Conservation (phyloP, 2,888 invertebrate species). For the Dinocampus coccinellae region DNA sequence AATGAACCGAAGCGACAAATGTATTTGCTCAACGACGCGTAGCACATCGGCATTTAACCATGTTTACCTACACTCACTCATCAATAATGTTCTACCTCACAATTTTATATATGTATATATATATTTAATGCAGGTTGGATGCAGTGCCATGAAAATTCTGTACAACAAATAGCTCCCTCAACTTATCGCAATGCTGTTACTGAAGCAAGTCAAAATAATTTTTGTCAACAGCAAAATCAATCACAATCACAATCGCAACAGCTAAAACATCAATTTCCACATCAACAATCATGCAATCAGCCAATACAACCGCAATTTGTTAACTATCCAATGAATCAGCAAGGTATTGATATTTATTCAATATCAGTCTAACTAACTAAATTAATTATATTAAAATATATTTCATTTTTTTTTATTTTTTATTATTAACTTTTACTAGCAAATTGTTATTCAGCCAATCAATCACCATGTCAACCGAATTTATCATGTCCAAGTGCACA, state of each 20-base stretch:
- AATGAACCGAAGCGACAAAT: slow-evolving; percentile 28
- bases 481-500: slow-evolving; percentile 32
- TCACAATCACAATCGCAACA: slow-evolving; percentile 28
- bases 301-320: not conserved
- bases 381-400: too few species aligned
- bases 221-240: slow-evolving; percentile 49
- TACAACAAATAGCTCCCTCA: slow-evolving; percentile 49
- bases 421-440: slow-evolving; percentile 17
- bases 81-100: slow-evolving; percentile 23
- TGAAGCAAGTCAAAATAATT: slow-evolving; percentile 53
- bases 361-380: not conserved
- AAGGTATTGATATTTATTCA: slow-evolving; percentile 22
- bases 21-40: slow-evolving; percentile 15
- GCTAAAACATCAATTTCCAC: slow-evolving; percentile 33
- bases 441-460: slow-evolving; percentile 31
- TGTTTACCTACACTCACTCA: not conserved
- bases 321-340: slow-evolving; percentile 40
- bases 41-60: slow-evolving; percentile 11
- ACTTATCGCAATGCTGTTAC: slow-evolving; percentile 51
- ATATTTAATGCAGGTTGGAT: slow-evolving; percentile 39
- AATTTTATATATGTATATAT: not conserved
- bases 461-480: slow-evolving; percentile 45
- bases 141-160: slow-evolving; percentile 42
- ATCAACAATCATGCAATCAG: slow-evolving; percentile 35
- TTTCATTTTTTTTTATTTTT: too few species aligned